Evolutionary conservation across 1,140 invertebrate species (phyloP).

Genomic region (Asbolus verrucosus): DNA sequence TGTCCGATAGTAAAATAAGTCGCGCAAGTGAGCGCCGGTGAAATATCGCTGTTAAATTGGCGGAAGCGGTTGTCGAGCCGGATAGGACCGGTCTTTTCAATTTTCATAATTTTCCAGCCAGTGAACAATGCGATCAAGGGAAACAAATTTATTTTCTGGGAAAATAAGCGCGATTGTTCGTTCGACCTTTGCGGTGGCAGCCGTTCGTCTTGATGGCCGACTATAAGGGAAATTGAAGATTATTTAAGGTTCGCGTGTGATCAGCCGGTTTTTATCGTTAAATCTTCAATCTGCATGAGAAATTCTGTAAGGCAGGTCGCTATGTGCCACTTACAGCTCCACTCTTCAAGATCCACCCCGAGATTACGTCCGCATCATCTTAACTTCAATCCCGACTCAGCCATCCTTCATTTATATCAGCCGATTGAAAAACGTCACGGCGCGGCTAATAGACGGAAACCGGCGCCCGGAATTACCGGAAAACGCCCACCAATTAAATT

Average conservation of each 20-base stretch:
- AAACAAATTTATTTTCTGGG: constrained; percentile 50
- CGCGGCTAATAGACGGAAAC: background rate
- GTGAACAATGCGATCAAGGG: constrained; percentile 46
- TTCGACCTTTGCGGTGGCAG: constrained; percentile 21
- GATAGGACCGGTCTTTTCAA: constrained; percentile 48
- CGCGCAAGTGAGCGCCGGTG: constrained; percentile 47
- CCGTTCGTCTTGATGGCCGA: too few relatives aligned
- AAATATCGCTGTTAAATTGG: constrained; percentile 59
- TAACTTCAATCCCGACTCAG: constrained; percentile 25
- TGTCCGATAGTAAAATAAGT: constrained; percentile 56
- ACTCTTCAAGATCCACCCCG: constrained; percentile 47
- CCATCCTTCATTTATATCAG: constrained; percentile 12
- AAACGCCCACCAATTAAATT: too few relatives aligned
- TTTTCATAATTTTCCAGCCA: constrained; percentile 58
- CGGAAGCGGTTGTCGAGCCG: constrained; percentile 48
- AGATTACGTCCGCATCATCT: constrained; percentile 46
- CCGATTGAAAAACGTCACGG: constrained; percentile 23
- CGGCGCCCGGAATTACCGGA: too few relatives aligned
- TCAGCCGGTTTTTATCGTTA: constrained; percentile 48
- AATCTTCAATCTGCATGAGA: constrained; percentile 55
- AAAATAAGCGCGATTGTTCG: constrained; percentile 31
- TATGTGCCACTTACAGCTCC: constrained; percentile 43
- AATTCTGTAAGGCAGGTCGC: too few relatives aligned
- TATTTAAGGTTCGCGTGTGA: constrained; percentile 45
- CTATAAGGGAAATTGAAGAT: constrained; percentile 46